phyloP scores from a whole-genome alignment of 2,888 invertebrate genomes.

The Blastobasis lacticolella region DNA sequence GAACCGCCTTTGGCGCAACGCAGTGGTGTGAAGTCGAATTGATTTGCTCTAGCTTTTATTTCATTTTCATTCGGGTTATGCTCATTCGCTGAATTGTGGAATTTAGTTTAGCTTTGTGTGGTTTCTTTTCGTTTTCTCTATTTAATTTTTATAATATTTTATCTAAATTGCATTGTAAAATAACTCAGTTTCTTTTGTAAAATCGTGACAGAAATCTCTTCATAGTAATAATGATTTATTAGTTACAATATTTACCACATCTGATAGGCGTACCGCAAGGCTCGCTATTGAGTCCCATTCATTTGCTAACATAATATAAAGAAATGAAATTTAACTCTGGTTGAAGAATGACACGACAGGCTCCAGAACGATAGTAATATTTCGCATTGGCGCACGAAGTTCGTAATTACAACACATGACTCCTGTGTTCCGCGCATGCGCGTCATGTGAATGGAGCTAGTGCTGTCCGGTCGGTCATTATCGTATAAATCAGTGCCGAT shows the following conservation, averaged over 20 bases:
- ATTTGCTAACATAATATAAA: background rate
- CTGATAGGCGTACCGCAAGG: background rate
- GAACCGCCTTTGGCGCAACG: background rate
- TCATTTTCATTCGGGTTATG: background rate
- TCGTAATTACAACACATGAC: conserved; percentile 26
- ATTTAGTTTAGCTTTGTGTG: background rate
- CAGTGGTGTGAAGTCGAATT: background rate
- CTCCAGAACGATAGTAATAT: conserved; percentile 2
- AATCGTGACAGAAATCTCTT: background rate
- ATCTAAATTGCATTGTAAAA: too few relatives aligned
- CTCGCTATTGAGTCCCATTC: background rate
- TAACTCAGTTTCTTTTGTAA: too few relatives aligned
- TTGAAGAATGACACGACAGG: conserved; percentile 6
- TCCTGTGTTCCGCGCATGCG: conserved; percentile 30
- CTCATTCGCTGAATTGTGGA: background rate
- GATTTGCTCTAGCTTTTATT: background rate
- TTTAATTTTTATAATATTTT: too few relatives aligned
- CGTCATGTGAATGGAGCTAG: conserved; percentile 20
- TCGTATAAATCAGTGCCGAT: conserved; percentile 21
- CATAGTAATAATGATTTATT: background rate
- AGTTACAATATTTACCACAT: background rate
- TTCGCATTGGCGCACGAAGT: conserved; percentile 8
- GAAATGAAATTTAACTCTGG: background rate
- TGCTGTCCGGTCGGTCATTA: conserved; percentile 28
- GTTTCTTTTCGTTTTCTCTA: background rate